Conservation (phyloP, 1,140 invertebrate species). For the Ylistrum balloti region DNA sequence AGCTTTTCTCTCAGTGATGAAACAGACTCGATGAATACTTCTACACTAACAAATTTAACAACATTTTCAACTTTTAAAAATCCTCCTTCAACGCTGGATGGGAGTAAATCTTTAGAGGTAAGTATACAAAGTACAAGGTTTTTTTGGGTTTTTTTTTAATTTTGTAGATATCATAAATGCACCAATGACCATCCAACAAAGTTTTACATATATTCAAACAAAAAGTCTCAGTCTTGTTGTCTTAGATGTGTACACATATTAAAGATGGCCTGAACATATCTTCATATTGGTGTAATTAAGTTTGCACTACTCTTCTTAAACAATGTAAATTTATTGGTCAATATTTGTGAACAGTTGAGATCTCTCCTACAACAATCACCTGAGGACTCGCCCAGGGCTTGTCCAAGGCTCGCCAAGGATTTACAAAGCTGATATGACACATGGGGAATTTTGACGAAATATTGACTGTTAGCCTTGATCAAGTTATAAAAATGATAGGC, state of each 20-base stretch:
- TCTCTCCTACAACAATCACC: not conserved
- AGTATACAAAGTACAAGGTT: conserved; percentile 22
- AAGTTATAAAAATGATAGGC: not conserved
- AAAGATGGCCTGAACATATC: not conserved
- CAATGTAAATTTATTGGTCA: not conserved
- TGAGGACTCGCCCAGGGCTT: not conserved
- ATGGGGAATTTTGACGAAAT: too few relatives aligned
- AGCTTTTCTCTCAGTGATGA: conserved; percentile 76
- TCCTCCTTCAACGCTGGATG: conserved; percentile 59
- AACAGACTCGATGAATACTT: conserved; percentile 63
- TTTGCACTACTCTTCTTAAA: not conserved
- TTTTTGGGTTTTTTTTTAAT: too few relatives aligned
- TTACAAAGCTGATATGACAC: too few relatives aligned
- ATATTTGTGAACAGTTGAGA: not conserved
- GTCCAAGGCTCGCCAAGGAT: not conserved
- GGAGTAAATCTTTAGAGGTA: conserved; percentile 61
- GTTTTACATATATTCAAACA: too few relatives aligned
- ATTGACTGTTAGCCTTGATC: conserved; percentile 17
- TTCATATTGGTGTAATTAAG: not conserved
- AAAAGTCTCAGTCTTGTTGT: not conserved
- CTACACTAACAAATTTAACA: conserved; percentile 68
- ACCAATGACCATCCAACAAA: too few relatives aligned
- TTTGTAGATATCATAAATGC: too few relatives aligned
- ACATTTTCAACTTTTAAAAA: conserved; percentile 74
- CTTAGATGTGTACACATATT: not conserved